Evolutionary conservation across 2,888 invertebrate species (phyloP).

Genomic region (Macropis europaea): DNA sequence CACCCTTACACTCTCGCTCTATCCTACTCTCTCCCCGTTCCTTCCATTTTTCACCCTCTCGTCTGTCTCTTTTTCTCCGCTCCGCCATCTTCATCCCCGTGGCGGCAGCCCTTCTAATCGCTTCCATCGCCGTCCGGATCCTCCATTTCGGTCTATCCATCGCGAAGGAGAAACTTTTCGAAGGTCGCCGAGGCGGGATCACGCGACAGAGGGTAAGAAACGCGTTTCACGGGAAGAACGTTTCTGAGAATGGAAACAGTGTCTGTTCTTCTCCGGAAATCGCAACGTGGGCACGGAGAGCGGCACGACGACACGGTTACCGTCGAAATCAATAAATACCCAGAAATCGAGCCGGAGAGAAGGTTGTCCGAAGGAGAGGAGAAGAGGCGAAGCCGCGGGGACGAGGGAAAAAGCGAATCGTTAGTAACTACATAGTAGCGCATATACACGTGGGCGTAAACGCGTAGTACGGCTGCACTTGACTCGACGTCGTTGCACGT

Average conservation of each 20-base stretch:
- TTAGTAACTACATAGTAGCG: conserved; percentile 39
- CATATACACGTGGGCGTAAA: conserved; percentile 38
- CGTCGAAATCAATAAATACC: conserved; percentile 43
- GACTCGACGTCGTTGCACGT: conserved; percentile 66
- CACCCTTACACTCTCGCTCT: conserved; percentile 39
- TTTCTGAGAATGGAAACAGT: no score
- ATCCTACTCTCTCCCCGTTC: conserved; percentile 18
- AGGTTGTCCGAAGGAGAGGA: not conserved
- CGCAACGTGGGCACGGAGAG: conserved; percentile 2
- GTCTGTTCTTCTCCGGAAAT: no score
- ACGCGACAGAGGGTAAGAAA: not conserved
- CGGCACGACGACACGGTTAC: conserved; percentile 29
- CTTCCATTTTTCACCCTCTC: conserved; percentile 26
- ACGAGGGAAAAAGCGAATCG: conserved; percentile 20
- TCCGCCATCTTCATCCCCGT: conserved; percentile 61
- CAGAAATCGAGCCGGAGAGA: conserved; percentile 12
- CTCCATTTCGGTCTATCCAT: conserved; percentile 53
- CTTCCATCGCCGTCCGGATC: conserved; percentile 54
- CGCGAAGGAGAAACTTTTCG: conserved; percentile 48
- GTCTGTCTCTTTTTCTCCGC: conserved; percentile 27
- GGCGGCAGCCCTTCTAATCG: conserved; percentile 53
- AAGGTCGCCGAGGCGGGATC: conserved; percentile 1
- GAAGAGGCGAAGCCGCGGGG: not conserved
- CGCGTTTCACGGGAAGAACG: no score
- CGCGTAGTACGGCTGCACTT: conserved; percentile 61